Percentiles rank a stretch among this genome's conserved stretches.
Conservation (phyloP, 2,113 vertebrate genomes). For the Cichladusa arquata region DNA sequence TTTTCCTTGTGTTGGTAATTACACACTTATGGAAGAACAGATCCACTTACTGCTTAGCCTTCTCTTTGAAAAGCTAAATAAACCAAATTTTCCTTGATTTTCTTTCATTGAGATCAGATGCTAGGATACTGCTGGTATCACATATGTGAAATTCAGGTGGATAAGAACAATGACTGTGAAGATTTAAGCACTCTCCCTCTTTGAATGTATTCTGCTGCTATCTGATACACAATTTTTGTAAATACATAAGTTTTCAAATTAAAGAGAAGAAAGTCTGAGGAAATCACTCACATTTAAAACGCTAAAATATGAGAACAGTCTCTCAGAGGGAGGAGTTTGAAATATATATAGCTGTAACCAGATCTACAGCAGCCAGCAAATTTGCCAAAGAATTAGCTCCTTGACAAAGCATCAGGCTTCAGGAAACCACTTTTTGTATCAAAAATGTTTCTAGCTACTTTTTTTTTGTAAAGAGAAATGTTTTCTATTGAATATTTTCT, state of each 20-base stretch:
- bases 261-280: not conserved
- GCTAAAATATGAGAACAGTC: not conserved
- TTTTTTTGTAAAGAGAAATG: not conserved
- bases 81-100: not conserved
- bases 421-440: not conserved
- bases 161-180: not conserved
- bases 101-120: conserved; percentile 12
- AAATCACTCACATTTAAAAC: not conserved
- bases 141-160: not conserved
- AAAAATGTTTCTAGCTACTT: not conserved
- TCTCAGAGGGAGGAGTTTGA: not conserved
- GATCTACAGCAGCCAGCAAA: not conserved
- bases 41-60: conserved; percentile 1
- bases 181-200: not conserved
- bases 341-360: not conserved
- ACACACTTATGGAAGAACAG: not conserved
- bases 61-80: conserved; percentile 18
- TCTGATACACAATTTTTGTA: not conserved
- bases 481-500: not conserved
- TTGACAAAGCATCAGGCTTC: not conserved
- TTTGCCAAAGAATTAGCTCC: not conserved
- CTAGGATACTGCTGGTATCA: not conserved
- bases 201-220: not conserved
- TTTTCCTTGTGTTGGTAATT: not conserved
- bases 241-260: not conserved